phyloP scores from a whole-genome alignment of 1,140 invertebrate genomes.

The Polypedilum vanderplanki region DNA sequence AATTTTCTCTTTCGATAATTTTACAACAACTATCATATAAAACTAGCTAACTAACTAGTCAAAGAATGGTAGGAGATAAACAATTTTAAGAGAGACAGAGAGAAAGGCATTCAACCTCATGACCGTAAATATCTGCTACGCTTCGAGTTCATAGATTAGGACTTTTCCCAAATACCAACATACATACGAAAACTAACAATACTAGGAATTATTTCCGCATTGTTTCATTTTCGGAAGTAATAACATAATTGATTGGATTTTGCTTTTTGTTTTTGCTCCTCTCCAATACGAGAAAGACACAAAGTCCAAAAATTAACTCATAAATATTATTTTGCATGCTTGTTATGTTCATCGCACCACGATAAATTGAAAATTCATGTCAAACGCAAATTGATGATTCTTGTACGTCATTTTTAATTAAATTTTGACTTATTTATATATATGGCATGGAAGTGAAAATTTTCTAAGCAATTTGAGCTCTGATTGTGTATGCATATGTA shows the following conservation, averaged over 20 bases:
- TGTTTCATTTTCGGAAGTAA: slow-evolving; percentile 17
- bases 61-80: background rate
- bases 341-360: background rate
- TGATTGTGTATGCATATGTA: background rate
- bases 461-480: background rate
- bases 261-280: background rate
- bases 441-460: background rate
- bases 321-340: slow-evolving; percentile 4
- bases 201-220: slow-evolving; percentile 1
- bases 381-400: too few relatives aligned
- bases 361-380: slow-evolving; percentile 14
- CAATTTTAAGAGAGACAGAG: too few relatives aligned
- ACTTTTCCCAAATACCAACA: background rate
- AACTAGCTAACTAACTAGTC: background rate
- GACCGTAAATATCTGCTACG: background rate
- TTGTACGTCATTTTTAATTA: slow-evolving; percentile 12
- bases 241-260: slow-evolving; percentile 14
- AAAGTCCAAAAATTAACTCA: background rate
- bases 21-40: too few relatives aligned
- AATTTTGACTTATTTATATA: slow-evolving; percentile 1
- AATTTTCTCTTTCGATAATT: too few relatives aligned
- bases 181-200: too few relatives aligned
- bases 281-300: background rate
- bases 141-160: slow-evolving; percentile 11
- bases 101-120: slow-evolving; percentile 9